Percentiles rank a stretch among this genome's conserved stretches.
phyloP scores from a whole-genome alignment of 2,888 invertebrate species.

The Rhingia campestris region DNA sequence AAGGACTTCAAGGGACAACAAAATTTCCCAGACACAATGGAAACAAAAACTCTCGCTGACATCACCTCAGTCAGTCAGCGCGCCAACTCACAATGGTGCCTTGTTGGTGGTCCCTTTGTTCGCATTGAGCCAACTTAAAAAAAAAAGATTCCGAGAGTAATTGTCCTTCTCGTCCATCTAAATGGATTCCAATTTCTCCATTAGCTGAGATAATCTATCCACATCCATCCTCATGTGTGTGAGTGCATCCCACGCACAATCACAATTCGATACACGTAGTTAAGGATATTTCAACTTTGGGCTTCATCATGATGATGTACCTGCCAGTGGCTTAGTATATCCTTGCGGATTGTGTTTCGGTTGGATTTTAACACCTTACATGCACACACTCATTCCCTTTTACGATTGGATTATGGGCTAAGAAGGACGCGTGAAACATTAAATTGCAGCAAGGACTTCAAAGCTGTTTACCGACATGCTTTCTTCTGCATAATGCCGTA shows the following conservation, averaged over 20 bases:
- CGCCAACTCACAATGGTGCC: slow-evolving; percentile 46
- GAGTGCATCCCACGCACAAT: slow-evolving; percentile 67
- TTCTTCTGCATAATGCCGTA: slow-evolving; percentile 33
- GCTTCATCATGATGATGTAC: slow-evolving; percentile 44
- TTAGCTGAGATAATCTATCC: slow-evolving; percentile 68
- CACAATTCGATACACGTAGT: slow-evolving; percentile 69
- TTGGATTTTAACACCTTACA: slow-evolving; percentile 70
- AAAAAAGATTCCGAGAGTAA: slow-evolving; percentile 33
- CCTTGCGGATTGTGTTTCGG: slow-evolving; percentile 67
- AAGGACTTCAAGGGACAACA: slow-evolving; percentile 22
- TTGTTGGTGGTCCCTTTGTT: slow-evolving; percentile 70
- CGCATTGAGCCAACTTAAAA: background rate
- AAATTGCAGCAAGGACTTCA: slow-evolving; percentile 66
- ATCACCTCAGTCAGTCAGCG: slow-evolving; percentile 56
- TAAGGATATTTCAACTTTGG: slow-evolving; percentile 56
- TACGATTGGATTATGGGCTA: slow-evolving; percentile 53
- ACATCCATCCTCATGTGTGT: slow-evolving; percentile 48
- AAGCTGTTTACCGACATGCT: slow-evolving; percentile 49
- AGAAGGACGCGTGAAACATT: slow-evolving; percentile 72
- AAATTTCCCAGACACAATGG: slow-evolving; percentile 58
- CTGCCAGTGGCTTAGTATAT: slow-evolving; percentile 53
- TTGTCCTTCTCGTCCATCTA: slow-evolving; percentile 55
- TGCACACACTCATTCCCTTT: slow-evolving; percentile 37
- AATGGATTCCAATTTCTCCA: slow-evolving; percentile 72
- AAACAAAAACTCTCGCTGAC: slow-evolving; percentile 67